A percentile compares a stretch with the other conserved stretches of the same genome.
Evolutionary conservation across 2,113 vertebrate genomes (phyloP).

Genomic region (Capreolus pygargus): DNA sequence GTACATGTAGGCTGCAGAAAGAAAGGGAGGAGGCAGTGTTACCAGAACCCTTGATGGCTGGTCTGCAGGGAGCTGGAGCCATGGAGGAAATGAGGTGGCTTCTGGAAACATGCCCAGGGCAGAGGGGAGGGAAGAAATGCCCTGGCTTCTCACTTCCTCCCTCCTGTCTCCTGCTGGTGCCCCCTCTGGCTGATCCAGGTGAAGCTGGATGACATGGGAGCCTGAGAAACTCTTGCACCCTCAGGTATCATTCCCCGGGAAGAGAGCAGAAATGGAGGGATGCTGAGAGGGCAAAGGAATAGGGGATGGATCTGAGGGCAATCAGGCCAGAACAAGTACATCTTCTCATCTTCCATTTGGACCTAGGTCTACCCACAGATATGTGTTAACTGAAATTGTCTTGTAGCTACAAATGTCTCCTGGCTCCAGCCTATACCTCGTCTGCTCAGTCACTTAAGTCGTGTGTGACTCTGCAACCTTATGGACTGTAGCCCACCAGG

Average conservation of each 20-base stretch:
- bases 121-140: background rate
- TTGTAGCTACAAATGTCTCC: background rate
- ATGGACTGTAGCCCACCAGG: background rate
- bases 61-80: background rate
- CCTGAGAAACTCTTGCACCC: background rate
- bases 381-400: background rate
- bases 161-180: background rate
- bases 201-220: background rate
- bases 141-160: background rate
- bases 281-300: too few species aligned
- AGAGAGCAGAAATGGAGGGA: background rate
- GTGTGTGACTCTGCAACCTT: background rate
- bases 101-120: background rate
- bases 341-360: background rate
- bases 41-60: background rate
- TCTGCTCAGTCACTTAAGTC: background rate
- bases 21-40: background rate
- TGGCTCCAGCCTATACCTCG: background rate
- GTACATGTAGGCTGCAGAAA: background rate
- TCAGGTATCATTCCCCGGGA: background rate
- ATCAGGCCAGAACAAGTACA: background rate
- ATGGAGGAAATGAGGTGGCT: background rate
- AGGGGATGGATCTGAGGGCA: background rate
- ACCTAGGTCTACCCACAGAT: background rate
- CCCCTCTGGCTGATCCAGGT: background rate